Percentiles rank a stretch among this genome's conserved stretches.
Evolutionary conservation across 2,113 vertebrate genomes (phyloP).

Genomic region (Erpornis zantholeuca): DNA sequence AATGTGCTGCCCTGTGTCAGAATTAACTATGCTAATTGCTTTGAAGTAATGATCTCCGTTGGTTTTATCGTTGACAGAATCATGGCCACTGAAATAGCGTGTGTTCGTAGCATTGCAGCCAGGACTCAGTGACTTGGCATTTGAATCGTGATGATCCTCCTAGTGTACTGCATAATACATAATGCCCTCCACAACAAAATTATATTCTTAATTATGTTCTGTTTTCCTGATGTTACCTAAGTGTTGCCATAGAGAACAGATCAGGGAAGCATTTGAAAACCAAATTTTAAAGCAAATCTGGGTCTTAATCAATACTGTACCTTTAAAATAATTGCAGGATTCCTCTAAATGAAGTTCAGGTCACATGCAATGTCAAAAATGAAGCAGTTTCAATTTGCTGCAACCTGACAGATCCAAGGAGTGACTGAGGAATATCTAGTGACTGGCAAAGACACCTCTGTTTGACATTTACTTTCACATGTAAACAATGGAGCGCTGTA

Average conservation of each 20-base stretch:
- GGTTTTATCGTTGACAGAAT: not conserved
- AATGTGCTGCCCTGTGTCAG: not conserved
- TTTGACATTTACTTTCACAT: constrained; percentile 65
- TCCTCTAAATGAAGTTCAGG: constrained; percentile 64
- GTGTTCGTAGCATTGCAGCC: not conserved
- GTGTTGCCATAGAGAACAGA: not conserved
- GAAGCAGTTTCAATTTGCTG: constrained; percentile 53
- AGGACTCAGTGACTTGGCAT: not conserved
- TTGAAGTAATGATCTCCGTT: not conserved
- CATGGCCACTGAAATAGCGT: not conserved
- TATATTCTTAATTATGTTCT: constrained; percentile 27
- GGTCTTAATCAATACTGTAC: constrained; percentile 50
- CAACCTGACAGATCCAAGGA: constrained; percentile 53
- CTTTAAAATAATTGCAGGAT: constrained; percentile 63
- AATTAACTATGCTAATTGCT: constrained; percentile 18
- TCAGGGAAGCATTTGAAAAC: constrained; percentile 31
- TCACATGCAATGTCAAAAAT: constrained; percentile 63
- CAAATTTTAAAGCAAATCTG: constrained; percentile 44
- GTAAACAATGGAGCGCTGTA: constrained; percentile 58
- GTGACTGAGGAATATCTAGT: constrained; percentile 47
- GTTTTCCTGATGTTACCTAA: constrained; percentile 19
- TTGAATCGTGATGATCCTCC: constrained; percentile 7
- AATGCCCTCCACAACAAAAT: constrained; percentile 28
- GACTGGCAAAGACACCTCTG: constrained; percentile 59
- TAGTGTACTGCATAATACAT: not conserved